A percentile compares a stretch with the other conserved stretches of the same genome.
Conservation (phyloP, 2,888 invertebrate genomes). For the Notocelia uddmanniana region DNA sequence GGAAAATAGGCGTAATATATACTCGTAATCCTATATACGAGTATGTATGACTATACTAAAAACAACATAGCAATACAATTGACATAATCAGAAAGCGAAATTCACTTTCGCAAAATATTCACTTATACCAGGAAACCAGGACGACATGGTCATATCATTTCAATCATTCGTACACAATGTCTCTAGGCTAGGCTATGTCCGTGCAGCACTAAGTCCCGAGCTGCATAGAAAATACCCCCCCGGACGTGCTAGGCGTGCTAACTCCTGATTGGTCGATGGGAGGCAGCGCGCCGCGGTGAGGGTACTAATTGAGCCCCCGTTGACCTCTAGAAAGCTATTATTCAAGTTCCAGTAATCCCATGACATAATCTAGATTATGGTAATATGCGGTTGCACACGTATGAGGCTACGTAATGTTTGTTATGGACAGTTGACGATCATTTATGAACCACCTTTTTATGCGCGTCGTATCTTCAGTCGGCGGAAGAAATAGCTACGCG, state of each 20-base stretch:
- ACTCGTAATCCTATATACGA: too few species aligned
- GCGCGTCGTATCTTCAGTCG: too few species aligned
- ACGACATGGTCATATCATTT: conserved; percentile 46
- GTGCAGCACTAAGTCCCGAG: conserved; percentile 65
- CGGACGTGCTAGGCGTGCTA: conserved; percentile 67
- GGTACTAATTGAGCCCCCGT: conserved; percentile 56
- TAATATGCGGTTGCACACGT: conserved; percentile 29
- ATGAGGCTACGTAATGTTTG: conserved; percentile 24
- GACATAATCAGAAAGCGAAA: conserved; percentile 17
- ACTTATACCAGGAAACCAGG: conserved; percentile 44
- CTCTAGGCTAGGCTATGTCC: conserved; percentile 70
- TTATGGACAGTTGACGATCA: background rate
- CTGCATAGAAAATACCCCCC: conserved; percentile 73
- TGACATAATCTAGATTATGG: conserved; percentile 80
- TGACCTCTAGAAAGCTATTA: conserved; percentile 74
- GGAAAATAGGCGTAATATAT: too few species aligned
- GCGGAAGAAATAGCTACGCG: too few species aligned
- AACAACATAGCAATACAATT: background rate
- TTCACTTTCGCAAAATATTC: conserved; percentile 18
- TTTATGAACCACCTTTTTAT: background rate
- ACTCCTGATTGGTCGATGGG: conserved; percentile 51
- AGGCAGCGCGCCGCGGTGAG: conserved; percentile 52
- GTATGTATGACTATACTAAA: too few species aligned
- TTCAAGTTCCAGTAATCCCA: conserved; percentile 80
- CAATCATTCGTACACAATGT: conserved; percentile 74